These are phyloP conservation scores for Nyctereutes procyonoides DNA, from an alignment of 2,113 vertebrate genomes.

Conservation along the genomic window DNA sequence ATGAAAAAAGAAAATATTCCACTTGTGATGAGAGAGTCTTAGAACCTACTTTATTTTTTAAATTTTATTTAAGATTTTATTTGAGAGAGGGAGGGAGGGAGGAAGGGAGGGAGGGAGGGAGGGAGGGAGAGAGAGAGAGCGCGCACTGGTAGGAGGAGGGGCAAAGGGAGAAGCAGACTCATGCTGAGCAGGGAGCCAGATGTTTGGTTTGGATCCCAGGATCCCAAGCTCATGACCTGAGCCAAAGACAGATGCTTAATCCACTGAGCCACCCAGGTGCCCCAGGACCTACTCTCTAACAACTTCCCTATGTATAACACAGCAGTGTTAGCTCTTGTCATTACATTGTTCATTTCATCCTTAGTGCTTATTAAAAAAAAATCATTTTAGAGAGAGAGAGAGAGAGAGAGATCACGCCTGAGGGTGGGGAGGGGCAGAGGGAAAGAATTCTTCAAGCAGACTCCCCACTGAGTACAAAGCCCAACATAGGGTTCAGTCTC, in stretches of 20 bases:
- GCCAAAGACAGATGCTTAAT: neutral
- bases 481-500: neutral
- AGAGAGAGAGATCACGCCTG: neutral
- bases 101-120: too few species aligned
- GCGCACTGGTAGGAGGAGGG: too few species aligned
- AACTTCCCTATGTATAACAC: neutral
- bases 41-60: neutral
- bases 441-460: neutral
- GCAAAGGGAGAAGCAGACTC: neutral
- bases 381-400: neutral
- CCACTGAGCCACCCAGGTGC: neutral
- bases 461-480: neutral
- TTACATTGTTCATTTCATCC: neutral
- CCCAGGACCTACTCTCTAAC: neutral
- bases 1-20: neutral
- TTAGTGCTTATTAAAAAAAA: neutral
- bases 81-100: neutral
- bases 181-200: neutral
- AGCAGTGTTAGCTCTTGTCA: neutral
- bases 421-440: neutral
- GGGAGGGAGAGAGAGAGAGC: too few species aligned
- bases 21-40: neutral
- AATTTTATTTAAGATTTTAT: neutral
- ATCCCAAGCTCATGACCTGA: neutral
- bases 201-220: accelerated